Conservation (phyloP, 2,888 invertebrate genomes). For the Pecten maximus region DNA sequence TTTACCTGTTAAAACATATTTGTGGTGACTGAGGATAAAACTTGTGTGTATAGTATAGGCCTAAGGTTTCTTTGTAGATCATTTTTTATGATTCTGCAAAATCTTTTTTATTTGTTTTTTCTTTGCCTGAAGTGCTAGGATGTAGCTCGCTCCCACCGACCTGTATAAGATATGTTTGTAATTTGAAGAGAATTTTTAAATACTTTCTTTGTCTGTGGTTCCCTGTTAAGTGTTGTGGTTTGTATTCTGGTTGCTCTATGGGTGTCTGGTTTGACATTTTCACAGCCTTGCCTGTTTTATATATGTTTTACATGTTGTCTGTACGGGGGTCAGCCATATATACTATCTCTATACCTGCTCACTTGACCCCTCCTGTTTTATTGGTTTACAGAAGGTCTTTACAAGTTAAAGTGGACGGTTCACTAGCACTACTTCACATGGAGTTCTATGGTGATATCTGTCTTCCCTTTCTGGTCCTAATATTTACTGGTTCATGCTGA, state of each 20-base stretch:
- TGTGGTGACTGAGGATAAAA: too few relatives aligned
- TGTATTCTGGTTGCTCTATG: too few relatives aligned
- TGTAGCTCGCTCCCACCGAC: not conserved
- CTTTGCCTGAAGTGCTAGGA: not conserved
- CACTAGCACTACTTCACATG: not conserved
- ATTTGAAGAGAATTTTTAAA: not conserved
- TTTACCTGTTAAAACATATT: too few relatives aligned
- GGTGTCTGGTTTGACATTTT: too few relatives aligned
- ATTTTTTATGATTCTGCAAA: not conserved
- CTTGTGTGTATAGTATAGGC: too few relatives aligned
- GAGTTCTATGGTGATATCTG: not conserved
- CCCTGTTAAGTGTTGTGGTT: too few relatives aligned
- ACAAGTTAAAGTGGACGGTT: not conserved
- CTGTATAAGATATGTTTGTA: not conserved
- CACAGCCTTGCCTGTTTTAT: not conserved
- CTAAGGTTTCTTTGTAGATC: too few relatives aligned
- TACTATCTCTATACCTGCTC: not conserved
- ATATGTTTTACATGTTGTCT: not conserved
- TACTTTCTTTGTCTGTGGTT: not conserved
- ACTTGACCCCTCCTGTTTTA: constrained; percentile 29
- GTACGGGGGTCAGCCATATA: not conserved
- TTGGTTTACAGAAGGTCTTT: constrained; percentile 5
- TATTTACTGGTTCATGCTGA: not conserved
- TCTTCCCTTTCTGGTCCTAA: too few relatives aligned
- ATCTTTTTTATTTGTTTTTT: not conserved